Conservation (phyloP, 1,140 invertebrate species). For the Megathymus violae region DNA sequence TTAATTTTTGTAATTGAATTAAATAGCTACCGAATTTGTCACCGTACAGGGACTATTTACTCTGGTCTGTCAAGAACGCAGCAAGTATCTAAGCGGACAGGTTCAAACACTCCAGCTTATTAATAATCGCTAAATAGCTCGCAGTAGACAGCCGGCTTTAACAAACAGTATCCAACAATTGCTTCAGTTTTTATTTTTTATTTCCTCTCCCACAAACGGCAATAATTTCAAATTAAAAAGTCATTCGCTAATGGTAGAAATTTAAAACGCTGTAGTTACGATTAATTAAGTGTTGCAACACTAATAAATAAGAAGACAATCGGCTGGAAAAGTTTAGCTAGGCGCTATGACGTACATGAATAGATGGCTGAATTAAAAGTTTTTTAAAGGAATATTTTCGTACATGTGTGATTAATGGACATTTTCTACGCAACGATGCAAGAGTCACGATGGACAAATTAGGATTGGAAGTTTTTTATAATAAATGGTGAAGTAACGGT, state of each 20-base stretch:
- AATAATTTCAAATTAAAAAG: slow-evolving; percentile 37
- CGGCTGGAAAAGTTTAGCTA: slow-evolving; percentile 9
- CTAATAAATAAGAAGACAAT: slow-evolving; percentile 38
- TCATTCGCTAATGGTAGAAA: slow-evolving; percentile 31
- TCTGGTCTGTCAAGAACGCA: too few species aligned
- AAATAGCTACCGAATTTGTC: too few species aligned
- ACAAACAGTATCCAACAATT: slow-evolving; percentile 21
- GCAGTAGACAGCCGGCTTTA: background rate
- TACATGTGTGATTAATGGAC: background rate
- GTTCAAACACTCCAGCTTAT: background rate
- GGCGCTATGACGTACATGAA: background rate
- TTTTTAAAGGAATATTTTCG: background rate
- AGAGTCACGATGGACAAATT: background rate
- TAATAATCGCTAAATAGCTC: background rate
- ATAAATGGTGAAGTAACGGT: too few species aligned
- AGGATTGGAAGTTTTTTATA: background rate
- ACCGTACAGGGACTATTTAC: too few species aligned
- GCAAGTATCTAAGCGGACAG: too few species aligned
- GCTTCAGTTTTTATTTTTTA: slow-evolving; percentile 21
- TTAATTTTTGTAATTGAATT: too few species aligned
- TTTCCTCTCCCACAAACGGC: slow-evolving; percentile 14
- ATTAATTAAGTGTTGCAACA: slow-evolving; percentile 43
- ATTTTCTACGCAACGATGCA: background rate
- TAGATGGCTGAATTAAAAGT: background rate
- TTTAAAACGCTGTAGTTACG: slow-evolving; percentile 40